These are phyloP conservation scores for Melolontha melolontha DNA, from an alignment of 2,888 invertebrate species.

Conservation along the genomic window DNA sequence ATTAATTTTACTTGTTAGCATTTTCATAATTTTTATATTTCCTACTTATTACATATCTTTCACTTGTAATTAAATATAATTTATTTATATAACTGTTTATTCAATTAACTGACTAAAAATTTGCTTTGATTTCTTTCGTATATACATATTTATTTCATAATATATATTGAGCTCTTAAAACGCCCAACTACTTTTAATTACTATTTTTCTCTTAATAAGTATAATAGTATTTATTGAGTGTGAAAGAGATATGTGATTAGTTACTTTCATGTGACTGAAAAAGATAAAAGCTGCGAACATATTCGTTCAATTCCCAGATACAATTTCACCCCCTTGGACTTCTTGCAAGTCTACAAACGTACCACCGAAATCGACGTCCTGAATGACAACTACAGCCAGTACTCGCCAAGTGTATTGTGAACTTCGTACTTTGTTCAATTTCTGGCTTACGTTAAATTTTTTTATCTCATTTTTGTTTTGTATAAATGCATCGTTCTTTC, in stretches of 20 bases:
- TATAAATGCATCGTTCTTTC: slow-evolving; percentile 36
- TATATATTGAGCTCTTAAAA: too few species aligned
- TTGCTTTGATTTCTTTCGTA: too few species aligned
- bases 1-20: too few species aligned
- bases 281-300: slow-evolving; percentile 54
- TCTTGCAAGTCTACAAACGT: slow-evolving; percentile 62
- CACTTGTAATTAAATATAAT: too few species aligned
- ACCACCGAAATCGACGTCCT: slow-evolving; percentile 61
- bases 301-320: slow-evolving; percentile 55
- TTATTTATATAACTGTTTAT: too few species aligned
- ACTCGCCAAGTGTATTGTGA: slow-evolving; percentile 47
- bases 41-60: too few species aligned
- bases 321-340: slow-evolving; percentile 51
- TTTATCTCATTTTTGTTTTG: slow-evolving; percentile 51
- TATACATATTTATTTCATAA: too few species aligned
- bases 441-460: slow-evolving; percentile 52
- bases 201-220: too few species aligned
- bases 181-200: too few species aligned
- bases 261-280: slow-evolving; percentile 51
- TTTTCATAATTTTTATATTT: too few species aligned
- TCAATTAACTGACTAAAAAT: too few species aligned
- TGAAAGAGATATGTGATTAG: slow-evolving; percentile 50
- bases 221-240: too few species aligned
- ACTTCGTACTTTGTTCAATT: slow-evolving; percentile 56
- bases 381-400: slow-evolving; percentile 59